Conservation (phyloP, 92 coral and sea anemone genomes). For the Heteractis magnifica region DNA sequence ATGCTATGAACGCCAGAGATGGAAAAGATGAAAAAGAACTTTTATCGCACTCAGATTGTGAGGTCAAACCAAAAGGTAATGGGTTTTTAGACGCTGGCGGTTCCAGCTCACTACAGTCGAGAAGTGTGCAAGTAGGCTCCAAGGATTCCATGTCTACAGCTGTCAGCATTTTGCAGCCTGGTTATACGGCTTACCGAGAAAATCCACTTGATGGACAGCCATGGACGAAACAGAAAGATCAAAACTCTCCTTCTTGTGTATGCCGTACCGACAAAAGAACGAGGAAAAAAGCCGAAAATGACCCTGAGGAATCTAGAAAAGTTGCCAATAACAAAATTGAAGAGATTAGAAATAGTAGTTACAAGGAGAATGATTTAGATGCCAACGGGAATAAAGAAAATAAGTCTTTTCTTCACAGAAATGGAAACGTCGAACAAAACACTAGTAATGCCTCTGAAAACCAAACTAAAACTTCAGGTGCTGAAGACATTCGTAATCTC, state of each 20-base stretch:
- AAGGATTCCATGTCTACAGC: neutral
- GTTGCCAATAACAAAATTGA: neutral
- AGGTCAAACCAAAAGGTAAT: neutral
- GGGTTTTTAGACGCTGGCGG: neutral
- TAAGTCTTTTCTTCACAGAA: neutral
- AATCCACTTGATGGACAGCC: neutral
- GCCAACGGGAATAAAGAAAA: neutral
- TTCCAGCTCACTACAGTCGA: neutral
- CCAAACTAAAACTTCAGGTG: neutral
- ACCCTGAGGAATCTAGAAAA: neutral
- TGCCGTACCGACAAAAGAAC: neutral
- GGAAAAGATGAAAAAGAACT: neutral
- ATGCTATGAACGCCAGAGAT: neutral
- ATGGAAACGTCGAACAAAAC: neutral
- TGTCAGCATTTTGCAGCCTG: neutral
- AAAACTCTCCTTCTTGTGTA: neutral
- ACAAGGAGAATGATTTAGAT: neutral
- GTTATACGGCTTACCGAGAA: neutral
- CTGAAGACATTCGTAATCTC: neutral
- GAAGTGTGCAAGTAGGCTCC: neutral
- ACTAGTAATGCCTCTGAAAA: neutral
- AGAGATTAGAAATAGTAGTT: neutral
- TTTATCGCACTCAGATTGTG: neutral
- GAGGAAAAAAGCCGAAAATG: neutral
- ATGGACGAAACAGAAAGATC: conserved; percentile 1